Evolutionary conservation across 1,140 invertebrate species (phyloP).

Genomic region (Conus betulinus): DNA sequence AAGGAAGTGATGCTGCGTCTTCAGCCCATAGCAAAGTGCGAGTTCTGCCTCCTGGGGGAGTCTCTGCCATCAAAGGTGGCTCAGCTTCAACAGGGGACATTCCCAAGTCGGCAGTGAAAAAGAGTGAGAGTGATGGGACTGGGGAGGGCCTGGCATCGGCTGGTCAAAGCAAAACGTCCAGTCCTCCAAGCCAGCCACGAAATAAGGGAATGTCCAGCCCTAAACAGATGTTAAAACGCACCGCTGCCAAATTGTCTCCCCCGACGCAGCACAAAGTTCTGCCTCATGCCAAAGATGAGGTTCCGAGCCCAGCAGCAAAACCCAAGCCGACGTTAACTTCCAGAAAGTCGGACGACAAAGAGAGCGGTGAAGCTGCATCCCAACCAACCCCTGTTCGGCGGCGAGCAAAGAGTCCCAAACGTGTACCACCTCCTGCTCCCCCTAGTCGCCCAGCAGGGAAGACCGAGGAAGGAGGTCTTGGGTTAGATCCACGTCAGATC

Average conservation of each 20-base stretch:
- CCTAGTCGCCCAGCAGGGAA: slow-evolving; percentile 29
- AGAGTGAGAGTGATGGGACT: not conserved
- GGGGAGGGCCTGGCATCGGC: not conserved
- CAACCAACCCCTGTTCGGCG: slow-evolving; percentile 44
- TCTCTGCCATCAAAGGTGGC: not conserved
- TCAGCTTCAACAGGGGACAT: slow-evolving; percentile 14
- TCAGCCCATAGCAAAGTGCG: slow-evolving; percentile 43
- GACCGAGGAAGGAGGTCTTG: slow-evolving; percentile 20
- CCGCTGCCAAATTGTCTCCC: slow-evolving; percentile 47
- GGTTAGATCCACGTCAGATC: slow-evolving; percentile 29
- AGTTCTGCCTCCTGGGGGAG: slow-evolving; percentile 33
- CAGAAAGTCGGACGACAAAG: slow-evolving; percentile 33
- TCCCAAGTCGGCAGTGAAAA: not conserved
- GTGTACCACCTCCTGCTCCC: slow-evolving; percentile 51
- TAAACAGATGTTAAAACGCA: slow-evolving; percentile 44
- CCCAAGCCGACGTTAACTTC: slow-evolving; percentile 17
- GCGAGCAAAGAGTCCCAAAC: slow-evolving; percentile 64
- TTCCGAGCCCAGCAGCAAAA: not conserved
- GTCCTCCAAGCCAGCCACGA: slow-evolving; percentile 28
- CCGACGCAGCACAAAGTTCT: slow-evolving; percentile 33
- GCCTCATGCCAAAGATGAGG: slow-evolving; percentile 18
- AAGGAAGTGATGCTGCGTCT: slow-evolving; percentile 32
- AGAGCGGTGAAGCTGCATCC: slow-evolving; percentile 25
- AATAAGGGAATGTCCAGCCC: slow-evolving; percentile 49
- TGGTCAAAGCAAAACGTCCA: slow-evolving; percentile 1